Base-by-base conservation (phyloP, 1,140 invertebrate genomes). In the Drosophila bipectinata region DNA sequence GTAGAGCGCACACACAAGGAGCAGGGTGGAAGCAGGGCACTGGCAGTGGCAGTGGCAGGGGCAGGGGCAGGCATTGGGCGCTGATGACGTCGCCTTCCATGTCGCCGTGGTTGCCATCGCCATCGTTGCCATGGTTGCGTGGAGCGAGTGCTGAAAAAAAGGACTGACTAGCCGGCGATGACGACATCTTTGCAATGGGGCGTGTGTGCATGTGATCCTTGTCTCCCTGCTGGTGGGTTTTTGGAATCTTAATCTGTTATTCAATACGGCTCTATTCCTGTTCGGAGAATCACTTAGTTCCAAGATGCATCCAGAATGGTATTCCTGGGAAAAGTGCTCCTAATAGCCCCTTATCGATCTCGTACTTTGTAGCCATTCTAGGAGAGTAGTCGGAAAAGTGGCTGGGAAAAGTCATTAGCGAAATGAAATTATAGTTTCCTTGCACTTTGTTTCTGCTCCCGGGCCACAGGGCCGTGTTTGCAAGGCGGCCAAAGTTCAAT, bases 401-500 rank as follows among this genome's bases (percentile, higher is more conserved):
- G 12, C 10, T 37, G 10, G 12, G 10, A 37, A n/a, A 37, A 37
- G 34, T n/a, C 34, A 37, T 37, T 37, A 37, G 34, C 34, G 12
- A 37, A 37, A 37, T 37, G 34, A 4, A 37, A 37, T 37, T 37
- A 37, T n/a, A 37, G 34, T 37, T 37, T n/a, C 34, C 34, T 10
- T 34, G 8, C 32, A 10, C 32, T 34, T 9, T 2, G 8, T 9
- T 7, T n/a, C 10, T 41, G 18, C 18, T 18, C 18, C 18, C 18
- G 18, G 18, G 39, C 12, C 39, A 5, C 10, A 37, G 12, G 39
- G 4, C n/a, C 14, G 48, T 74, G 47, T 37, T 51, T 72, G 64
- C 78, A 77, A 78, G 67, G 79, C 69, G 69, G 74, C 55, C 82
- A 87, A 85, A 85, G 82, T 85, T 85, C 82, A 85, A 87, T 85